Evolutionary conservation across 2,888 invertebrate species (phyloP), one percentile per base, ranked within the genome.

Genomic region (Drosophila phalerata): DNA sequence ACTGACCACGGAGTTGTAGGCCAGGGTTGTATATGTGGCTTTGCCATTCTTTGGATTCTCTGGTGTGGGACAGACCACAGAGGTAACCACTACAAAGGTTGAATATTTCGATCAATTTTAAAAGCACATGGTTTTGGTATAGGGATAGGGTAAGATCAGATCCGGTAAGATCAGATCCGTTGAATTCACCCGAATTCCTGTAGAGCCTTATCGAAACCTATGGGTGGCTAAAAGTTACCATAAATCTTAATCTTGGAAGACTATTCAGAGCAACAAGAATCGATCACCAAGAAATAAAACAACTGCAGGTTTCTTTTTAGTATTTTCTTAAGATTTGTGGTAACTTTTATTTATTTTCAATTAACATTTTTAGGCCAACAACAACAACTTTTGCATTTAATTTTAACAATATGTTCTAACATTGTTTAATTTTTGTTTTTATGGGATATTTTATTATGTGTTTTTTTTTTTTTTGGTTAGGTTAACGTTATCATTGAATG

Each of bases 1-100:
- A 53, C 97, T 96, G 22, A 99, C 98, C 69, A 98, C 96, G 0
- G 98, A 97, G 92, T 99, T 98, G 94, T 98, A 99, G 1, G 97
- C 97, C 90, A 97, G 95, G 43, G 98, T 97, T 0, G 97, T 97
- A 93, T 97, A 98, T 77, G 98, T 96, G 62, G 98, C 98, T 89
- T 97, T 97, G 48, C 99, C 99, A 92, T 98, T 97, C 52, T 96
- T 94, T 0, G 99, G 99, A 90, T 97, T 97, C 83, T 97, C 97
- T 0, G 99, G 98, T 45, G 96, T 95, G 38, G 97, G 95, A 92
- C 99, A 99, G 93, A 98, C 97, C 84, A 98, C 98, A 88, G 99
- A 98, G 93, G 96, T 95, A 91, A 97, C 96, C 95, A 96, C 96
- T 95, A 93, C 47, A 37, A 63, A 48, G 13, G 15, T 5, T 32